Evolutionary conservation across 2,113 vertebrate species (phyloP).

Genomic region (Oncorhynchus gorbuscha): DNA sequence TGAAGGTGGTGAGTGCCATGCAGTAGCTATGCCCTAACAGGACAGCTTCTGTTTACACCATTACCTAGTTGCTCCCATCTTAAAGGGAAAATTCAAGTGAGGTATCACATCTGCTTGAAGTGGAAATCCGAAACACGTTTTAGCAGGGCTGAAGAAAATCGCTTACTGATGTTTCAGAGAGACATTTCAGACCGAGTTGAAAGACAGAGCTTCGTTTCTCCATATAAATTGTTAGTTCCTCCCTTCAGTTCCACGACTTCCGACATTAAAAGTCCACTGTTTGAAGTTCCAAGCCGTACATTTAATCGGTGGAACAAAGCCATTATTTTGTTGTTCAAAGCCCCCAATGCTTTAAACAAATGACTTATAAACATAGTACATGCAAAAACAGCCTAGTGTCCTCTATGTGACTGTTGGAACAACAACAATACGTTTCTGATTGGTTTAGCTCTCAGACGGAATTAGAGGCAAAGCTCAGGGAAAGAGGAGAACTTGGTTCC

Average conservation of each 20-base stretch:
- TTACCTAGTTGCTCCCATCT: not conserved
- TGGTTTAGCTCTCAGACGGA: not conserved
- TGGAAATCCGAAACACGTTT: not conserved
- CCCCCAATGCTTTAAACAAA: not conserved
- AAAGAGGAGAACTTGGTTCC: not conserved
- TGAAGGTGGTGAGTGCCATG: not conserved
- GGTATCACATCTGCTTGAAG: not conserved
- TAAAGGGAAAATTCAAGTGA: not conserved
- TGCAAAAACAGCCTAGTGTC: not conserved
- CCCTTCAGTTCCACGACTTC: not conserved
- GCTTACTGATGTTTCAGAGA: not conserved
- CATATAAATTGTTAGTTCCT: not conserved
- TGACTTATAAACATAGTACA: not conserved
- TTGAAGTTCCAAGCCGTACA: not conserved
- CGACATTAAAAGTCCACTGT: not conserved
- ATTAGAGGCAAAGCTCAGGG: not conserved
- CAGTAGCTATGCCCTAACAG: not conserved
- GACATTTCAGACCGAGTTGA: not conserved
- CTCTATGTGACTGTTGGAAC: not conserved
- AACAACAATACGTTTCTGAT: not conserved
- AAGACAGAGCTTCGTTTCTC: not conserved
- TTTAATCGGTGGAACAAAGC: constrained; percentile 4
- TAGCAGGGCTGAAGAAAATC: not conserved
- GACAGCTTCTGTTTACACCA: not conserved
- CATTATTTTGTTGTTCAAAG: not conserved